Evolutionary conservation across 2,888 invertebrate genomes (phyloP).

Genomic region (Scaptomyza flava): DNA sequence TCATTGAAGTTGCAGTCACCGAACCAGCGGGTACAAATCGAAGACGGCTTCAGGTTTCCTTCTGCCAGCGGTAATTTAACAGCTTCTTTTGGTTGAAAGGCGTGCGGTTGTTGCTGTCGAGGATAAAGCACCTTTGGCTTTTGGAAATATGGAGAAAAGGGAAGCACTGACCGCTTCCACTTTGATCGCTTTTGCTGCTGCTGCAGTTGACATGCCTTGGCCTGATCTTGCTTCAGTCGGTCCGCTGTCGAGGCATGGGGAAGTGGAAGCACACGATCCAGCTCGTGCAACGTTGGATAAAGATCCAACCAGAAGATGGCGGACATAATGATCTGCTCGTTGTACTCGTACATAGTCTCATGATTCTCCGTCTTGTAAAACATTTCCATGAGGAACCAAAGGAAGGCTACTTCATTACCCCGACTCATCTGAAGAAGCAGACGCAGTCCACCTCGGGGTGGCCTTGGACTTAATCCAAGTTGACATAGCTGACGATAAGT

Average conservation of each 20-base stretch:
- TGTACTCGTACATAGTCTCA: conserved; percentile 58
- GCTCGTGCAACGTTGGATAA: conserved; percentile 76
- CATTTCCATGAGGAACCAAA: conserved; percentile 83
- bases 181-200: neutral
- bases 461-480: conserved; percentile 77
- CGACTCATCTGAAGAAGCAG: conserved; percentile 69
- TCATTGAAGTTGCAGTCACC: conserved; percentile 14
- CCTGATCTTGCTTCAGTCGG: conserved; percentile 11
- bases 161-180: neutral
- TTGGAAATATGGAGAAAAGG: conserved; percentile 46
- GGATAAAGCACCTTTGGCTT: neutral
- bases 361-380: conserved; percentile 65
- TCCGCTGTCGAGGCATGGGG: conserved; percentile 41
- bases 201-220: neutral
- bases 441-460: conserved; percentile 44
- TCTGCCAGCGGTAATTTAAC: neutral
- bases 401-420: conserved; percentile 82
- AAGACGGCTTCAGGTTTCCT: neutral
- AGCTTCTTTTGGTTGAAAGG: conserved; percentile 4
- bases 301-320: conserved; percentile 81
- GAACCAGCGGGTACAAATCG: conserved; percentile 64
- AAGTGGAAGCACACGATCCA: conserved; percentile 80
- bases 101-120: neutral
- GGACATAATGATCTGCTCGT: conserved; percentile 82
- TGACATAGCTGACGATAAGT: conserved; percentile 27